These are phyloP conservation scores for Trichechus manatus DNA, from an alignment of 2,113 vertebrate genomes.

Conservation along the genomic window DNA sequence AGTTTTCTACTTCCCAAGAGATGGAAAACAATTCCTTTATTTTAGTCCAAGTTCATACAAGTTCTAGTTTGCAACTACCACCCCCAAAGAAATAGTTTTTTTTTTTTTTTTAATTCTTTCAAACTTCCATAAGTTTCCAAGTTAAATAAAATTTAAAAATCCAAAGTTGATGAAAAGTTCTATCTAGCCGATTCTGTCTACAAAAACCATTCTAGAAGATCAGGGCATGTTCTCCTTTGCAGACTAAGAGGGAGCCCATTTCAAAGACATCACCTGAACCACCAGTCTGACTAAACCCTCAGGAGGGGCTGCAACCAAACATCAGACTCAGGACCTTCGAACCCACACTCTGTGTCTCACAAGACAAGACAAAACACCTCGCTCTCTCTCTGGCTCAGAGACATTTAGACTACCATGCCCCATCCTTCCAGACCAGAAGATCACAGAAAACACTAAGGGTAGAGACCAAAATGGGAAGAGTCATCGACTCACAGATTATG, in stretches of 20 bases:
- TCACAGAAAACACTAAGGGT: not conserved
- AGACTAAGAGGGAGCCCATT: not conserved
- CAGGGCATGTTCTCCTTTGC: not conserved
- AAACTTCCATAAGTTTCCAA: not conserved
- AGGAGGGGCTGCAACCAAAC: not conserved
- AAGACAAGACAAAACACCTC: not conserved
- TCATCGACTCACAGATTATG: constrained; percentile 56
- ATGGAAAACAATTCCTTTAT: constrained; percentile 22
- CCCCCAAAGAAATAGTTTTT: not conserved
- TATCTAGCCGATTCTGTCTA: constrained; percentile 9
- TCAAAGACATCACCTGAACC: not conserved
- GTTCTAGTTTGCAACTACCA: not conserved
- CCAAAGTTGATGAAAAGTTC: constrained; percentile 24
- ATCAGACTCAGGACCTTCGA: not conserved
- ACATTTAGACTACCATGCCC: not conserved
- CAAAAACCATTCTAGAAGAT: not conserved
- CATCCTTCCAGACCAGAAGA: constrained; percentile 40
- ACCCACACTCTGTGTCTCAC: not conserved
- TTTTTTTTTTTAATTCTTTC: not conserved
- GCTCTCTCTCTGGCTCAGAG: not conserved
- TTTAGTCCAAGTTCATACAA: constrained; percentile 58
- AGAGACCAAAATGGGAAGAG: constrained; percentile 44
- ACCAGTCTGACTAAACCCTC: not conserved
- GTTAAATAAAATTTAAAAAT: constrained; percentile 47
- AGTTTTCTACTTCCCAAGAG: constrained; percentile 46